These are phyloP conservation scores for Rhombomys opimus DNA, from an alignment of 2,113 vertebrate species.

Conservation along the genomic window DNA sequence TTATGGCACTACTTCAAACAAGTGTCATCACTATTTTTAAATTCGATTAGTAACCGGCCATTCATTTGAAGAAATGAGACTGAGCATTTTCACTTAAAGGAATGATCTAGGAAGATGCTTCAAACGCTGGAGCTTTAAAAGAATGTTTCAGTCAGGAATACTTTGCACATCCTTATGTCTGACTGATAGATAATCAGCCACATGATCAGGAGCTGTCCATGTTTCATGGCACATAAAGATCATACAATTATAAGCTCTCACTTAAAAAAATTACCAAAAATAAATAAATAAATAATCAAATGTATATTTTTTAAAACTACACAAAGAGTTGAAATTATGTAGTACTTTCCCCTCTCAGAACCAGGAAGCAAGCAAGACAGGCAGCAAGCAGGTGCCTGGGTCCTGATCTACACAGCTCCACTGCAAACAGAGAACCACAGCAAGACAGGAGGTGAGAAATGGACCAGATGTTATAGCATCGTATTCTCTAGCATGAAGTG, in stretches of 20 bases:
- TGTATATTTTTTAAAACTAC: neutral
- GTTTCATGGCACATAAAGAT: neutral
- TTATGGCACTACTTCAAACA: constrained; percentile 15
- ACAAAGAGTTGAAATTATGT: neutral
- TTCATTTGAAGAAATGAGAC: neutral
- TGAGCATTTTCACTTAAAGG: neutral
- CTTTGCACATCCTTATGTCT: neutral
- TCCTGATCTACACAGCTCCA: neutral
- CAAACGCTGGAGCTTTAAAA: neutral
- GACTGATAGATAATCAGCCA: neutral
- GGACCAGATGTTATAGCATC: neutral
- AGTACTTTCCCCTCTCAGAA: neutral
- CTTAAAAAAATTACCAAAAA: neutral
- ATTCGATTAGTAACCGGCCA: neutral
- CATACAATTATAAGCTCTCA: neutral
- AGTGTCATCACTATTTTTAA: neutral
- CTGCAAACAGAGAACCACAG: neutral
- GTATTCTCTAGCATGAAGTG: neutral
- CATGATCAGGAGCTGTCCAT: neutral
- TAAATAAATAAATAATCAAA: neutral
- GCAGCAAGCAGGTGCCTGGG: neutral
- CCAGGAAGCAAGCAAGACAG: neutral
- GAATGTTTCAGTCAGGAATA: neutral
- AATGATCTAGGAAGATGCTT: neutral
- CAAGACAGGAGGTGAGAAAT: neutral